These are phyloP conservation scores for Engraulis encrasicolus DNA, from an alignment of 2,113 vertebrate species.

Conservation along the genomic window DNA sequence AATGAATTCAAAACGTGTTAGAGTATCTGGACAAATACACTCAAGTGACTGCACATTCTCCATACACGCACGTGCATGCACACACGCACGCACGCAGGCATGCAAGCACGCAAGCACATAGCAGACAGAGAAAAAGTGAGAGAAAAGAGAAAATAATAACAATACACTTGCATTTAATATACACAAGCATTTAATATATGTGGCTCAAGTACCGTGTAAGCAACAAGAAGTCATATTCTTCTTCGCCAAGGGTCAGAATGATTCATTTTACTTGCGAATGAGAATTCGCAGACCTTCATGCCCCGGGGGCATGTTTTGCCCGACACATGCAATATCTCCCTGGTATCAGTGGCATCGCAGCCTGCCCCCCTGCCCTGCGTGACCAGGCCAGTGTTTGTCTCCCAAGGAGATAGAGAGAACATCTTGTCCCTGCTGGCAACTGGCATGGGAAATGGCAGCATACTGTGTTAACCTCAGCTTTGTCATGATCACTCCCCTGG, in stretches of 20 bases:
- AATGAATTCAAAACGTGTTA: too few relatives aligned
- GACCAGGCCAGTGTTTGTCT: neutral
- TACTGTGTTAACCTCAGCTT: neutral
- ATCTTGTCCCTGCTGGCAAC: neutral
- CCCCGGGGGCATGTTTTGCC: neutral
- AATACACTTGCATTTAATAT: too few relatives aligned
- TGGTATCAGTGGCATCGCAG: neutral
- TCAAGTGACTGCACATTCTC: too few relatives aligned
- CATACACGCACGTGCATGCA: too few relatives aligned
- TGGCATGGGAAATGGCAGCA: neutral
- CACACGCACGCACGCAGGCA: too few relatives aligned
- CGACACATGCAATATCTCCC: neutral
- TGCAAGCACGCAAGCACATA: too few relatives aligned
- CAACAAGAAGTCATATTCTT: neutral
- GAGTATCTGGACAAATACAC: too few relatives aligned
- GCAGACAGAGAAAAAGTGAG: too few relatives aligned
- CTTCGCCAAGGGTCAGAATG: neutral
- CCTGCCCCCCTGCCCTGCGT: neutral
- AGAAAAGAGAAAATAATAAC: too few relatives aligned
- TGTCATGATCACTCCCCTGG: neutral
- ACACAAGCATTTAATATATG: too few relatives aligned
- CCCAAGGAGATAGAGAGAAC: neutral
- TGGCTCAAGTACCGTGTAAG: neutral
- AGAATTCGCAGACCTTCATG: slow-evolving; percentile 3
- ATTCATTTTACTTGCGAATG: neutral